Conservation (phyloP, 2,888 invertebrate genomes). For the Hermaeophaga mercurialis region DNA sequence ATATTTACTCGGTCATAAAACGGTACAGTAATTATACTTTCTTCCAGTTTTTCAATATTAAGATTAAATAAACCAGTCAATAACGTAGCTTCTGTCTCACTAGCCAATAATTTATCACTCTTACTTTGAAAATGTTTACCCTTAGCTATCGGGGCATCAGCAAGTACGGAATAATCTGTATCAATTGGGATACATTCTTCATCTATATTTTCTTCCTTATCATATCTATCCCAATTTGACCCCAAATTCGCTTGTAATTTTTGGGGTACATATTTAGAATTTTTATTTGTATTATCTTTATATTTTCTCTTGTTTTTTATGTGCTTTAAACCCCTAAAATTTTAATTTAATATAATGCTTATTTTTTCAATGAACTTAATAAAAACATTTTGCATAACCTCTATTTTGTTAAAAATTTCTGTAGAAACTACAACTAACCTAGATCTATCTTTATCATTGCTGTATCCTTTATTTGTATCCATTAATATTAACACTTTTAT, state of each 20-base stretch:
- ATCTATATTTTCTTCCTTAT: constrained; percentile 21
- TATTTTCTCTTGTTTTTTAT: constrained; percentile 38
- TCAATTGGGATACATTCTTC: neutral
- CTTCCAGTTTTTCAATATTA: constrained; percentile 33
- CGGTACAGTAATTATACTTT: constrained; percentile 33
- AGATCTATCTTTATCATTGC: too few species aligned
- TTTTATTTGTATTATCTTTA: constrained; percentile 37
- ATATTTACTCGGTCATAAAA: constrained; percentile 35
- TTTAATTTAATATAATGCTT: too few species aligned
- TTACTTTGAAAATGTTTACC: constrained; percentile 37
- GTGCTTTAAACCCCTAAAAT: constrained; percentile 36
- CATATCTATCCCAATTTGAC: constrained; percentile 39
- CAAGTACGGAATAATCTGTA: constrained; percentile 21
- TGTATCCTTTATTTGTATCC: too few species aligned
- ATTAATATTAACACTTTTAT: too few species aligned
- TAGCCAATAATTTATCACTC: constrained; percentile 29
- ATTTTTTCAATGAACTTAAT: too few species aligned
- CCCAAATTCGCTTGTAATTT: constrained; percentile 30
- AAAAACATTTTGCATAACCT: too few species aligned
- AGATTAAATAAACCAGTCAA: constrained; percentile 31
- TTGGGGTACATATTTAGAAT: constrained; percentile 33
- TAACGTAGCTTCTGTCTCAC: constrained; percentile 21
- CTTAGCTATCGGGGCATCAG: constrained; percentile 21
- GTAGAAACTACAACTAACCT: too few species aligned
- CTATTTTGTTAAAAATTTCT: too few species aligned